phyloP scores from a whole-genome alignment of 2,888 invertebrate genomes.

The Eustalomyia histrio region DNA sequence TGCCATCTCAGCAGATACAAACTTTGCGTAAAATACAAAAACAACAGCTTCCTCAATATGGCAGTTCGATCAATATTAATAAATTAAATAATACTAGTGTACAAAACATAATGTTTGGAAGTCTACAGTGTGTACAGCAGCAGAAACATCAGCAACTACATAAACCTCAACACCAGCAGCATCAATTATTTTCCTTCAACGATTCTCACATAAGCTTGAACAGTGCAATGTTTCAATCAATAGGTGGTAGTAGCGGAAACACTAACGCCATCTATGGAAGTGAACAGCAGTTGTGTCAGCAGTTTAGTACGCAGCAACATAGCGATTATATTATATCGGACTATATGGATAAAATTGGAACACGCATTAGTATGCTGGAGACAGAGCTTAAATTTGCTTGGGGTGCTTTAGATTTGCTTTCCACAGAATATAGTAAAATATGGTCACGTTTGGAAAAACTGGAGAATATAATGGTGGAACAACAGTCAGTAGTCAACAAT shows the following conservation, averaged over 20 bases:
- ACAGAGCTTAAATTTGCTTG: constrained; percentile 95
- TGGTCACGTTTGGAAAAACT: constrained; percentile 94
- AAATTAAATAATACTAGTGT: constrained; percentile 50
- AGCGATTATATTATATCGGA: constrained; percentile 90
- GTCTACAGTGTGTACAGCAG: constrained; percentile 45
- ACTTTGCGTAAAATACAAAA: constrained; percentile 33
- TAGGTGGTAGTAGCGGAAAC: constrained; percentile 25
- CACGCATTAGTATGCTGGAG: constrained; percentile 91
- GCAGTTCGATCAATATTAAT: constrained; percentile 67
- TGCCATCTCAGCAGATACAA: constrained; percentile 57
- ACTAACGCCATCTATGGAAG: constrained; percentile 61
- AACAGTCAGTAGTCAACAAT: constrained; percentile 94
- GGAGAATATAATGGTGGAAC: constrained; percentile 91
- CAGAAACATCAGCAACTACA: constrained; percentile 67
- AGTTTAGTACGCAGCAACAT: constrained; percentile 81
- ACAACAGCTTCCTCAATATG: constrained; percentile 55
- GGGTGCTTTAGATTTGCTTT: constrained; percentile 93
- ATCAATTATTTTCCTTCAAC: constrained; percentile 40
- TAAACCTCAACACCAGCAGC: constrained; percentile 53
- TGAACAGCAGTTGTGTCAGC: constrained; percentile 75
- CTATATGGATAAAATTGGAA: constrained; percentile 94
- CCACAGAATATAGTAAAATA: constrained; percentile 95
- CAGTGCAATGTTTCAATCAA: constrained; percentile 38
- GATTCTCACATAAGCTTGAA: constrained; percentile 60
- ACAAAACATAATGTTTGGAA: constrained; percentile 38